Evolutionary conservation across 2,888 invertebrate genomes (phyloP).

Genomic region (Cosmia pyralina): DNA sequence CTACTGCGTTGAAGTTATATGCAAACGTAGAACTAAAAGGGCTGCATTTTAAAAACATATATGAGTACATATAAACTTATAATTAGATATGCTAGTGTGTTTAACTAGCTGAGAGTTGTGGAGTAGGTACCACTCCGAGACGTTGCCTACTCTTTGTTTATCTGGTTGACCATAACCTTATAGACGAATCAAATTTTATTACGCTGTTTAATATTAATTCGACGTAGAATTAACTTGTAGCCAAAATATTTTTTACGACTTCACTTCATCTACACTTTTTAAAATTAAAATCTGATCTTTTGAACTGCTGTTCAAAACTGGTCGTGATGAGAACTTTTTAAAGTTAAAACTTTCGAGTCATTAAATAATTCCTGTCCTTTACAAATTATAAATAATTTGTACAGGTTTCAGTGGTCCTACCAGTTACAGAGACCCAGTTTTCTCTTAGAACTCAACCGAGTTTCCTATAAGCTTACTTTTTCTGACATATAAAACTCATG

Average conservation of each 20-base stretch:
- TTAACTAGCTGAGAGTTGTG: slow-evolving; percentile 5
- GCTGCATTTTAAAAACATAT: not conserved
- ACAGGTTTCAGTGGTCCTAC: slow-evolving; percentile 43
- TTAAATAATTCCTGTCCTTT: slow-evolving; percentile 1
- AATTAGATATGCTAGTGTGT: slow-evolving; percentile 33
- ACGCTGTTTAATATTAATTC: slow-evolving; percentile 25
- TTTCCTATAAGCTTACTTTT: slow-evolving; percentile 22
- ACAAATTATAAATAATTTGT: too few relatives aligned
- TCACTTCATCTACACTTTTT: not conserved
- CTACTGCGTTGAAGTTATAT: not conserved
- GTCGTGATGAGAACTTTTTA: not conserved
- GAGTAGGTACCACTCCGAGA: not conserved
- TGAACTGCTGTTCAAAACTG: not conserved
- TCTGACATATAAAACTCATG: slow-evolving; percentile 1
- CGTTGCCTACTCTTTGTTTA: slow-evolving; percentile 37
- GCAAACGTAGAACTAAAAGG: slow-evolving; percentile 12
- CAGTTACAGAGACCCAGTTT: slow-evolving; percentile 46
- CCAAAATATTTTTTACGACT: slow-evolving; percentile 3
- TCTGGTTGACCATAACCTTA: slow-evolving; percentile 19
- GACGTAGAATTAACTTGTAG: not conserved
- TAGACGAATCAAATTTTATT: slow-evolving; percentile 8
- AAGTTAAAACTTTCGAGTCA: not conserved
- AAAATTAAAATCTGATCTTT: slow-evolving; percentile 7
- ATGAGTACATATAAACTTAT: not conserved
- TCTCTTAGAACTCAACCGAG: slow-evolving; percentile 25